Base-by-base conservation (phyloP, 1,140 invertebrate species). In the Mesaphorura yosii region DNA sequence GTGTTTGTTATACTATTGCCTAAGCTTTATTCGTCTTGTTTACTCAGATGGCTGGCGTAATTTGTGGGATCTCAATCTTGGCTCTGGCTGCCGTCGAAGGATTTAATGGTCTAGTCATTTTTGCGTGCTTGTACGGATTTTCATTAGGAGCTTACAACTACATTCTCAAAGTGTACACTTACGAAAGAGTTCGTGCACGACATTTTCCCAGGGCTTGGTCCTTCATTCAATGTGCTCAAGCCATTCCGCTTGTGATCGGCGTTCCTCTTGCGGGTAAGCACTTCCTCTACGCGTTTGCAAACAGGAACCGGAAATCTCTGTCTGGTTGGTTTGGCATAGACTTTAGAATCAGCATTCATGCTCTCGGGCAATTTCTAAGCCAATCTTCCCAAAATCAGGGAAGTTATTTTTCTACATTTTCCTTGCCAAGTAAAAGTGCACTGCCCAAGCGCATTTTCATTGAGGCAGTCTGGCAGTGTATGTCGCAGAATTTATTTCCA, bases 161-260 rank as follows among this genome's bases (percentile, higher is more conserved):
- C 65, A 83, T 84, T 14, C 72, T 90, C 25, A 89, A 89, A 68
- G 86, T 89, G 79, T 88, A 88, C 69, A 86, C 83, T 0, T 87
- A 88, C 64, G 86, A 90, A 67, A 75, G 84, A 58, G 85, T 89
- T 7, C 71, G 85, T 34, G 84, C 85, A 0, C 75, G 85, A 53
- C 85, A 90, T 67, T 90, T 90, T 68, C 83, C 86, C 0, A 74
- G 84, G 50, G 86, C 86, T 0, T 92, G 87, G 87, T 84, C 85
- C 42, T 90, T 86, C 67, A 81, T 90, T n/a, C 86, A 88, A 67
- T 88, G 82, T 64, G 84, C 83, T 3, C 86, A 89, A 66, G 82
- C 84, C 1, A 78, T 90, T 64, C 85, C 86, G 10, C 82, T 87
- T n/a, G 78, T 84, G 2, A 77, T 88, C 41, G 87, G 87, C 28